Evolutionary conservation across 2,113 vertebrate genomes (phyloP), one percentile per base, ranked within the genome.

Genomic region (Calyptomena viridis): DNA sequence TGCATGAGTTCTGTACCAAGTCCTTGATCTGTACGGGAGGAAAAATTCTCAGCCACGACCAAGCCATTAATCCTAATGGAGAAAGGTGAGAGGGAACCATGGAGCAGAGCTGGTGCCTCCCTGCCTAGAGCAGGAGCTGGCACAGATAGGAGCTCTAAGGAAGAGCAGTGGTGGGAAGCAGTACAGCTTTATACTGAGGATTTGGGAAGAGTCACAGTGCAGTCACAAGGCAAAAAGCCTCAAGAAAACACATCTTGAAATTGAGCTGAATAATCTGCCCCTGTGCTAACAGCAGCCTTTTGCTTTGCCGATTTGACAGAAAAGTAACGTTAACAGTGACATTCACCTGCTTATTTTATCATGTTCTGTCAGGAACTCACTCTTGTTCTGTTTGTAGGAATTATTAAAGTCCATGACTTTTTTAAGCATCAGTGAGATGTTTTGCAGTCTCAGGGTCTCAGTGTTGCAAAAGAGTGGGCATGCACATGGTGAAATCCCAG

Each of bases 171-270:
- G 14, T 30, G 24, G 44, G 49, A 63, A 52, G 49, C n/a, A 21
- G 14, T 2, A 19, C 4, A 1, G 5, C 12, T 72, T 68, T 23
- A 9, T 23, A 8, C 33, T 47, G 14, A 8, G 52, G 53, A 28
- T 59, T 62, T 10, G 33, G 19, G 30, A 83, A 50, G 19, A n/a
- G 22, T 14, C 1, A 35, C 0, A 0, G 12, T 24, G 31, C 9
- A 37, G 58, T 35, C 28, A 39, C 14, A 46, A 58, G 12, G 18
- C 8, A 25, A 40, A 68, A 62, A 44, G 35, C 39, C 62, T 75
- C 23, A 47, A 79, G 49, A 72, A 87, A 63, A 66, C 9, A 12
- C 7, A 67, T 14, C 24, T 13, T 22, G 30, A 91, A 17, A 8
- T 19, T 21, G 28, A 58, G n/a, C 33, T 25, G 33, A 55, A 20